Base-by-base conservation (phyloP, 2,797 vertebrate species). In the Clarias pachynema region DNA sequence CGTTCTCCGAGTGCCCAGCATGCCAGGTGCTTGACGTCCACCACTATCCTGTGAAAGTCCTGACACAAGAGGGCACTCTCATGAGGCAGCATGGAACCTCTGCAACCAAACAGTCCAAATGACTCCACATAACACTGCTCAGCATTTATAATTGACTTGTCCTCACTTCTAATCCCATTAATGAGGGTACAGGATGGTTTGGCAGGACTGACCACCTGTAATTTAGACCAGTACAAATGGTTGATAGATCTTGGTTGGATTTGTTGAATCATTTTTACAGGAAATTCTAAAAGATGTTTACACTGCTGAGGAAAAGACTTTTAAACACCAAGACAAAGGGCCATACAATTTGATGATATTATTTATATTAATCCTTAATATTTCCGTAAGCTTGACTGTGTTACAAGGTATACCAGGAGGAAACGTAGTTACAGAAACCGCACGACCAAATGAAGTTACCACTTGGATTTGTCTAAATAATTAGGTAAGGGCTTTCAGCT, bases 1-100 rank as follows among this genome's bases (percentile, higher is more conserved):
- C 89, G 81, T 93, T 88, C 90, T 91, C 88, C 12, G 82, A 89
- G 88, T 88, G 89, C 85, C 79, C 81, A 0, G 80, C 89, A 90
- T 92, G 91, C 93, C 91, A 86, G 84, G 68, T 86, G 81, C 85
- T 66, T 86, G 79, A 84, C 82, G 68, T 86, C 70, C 85, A 80
- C 86, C 89, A 74, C 29, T 37, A 77, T 74, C 82, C 88, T 79
- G 70, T 82, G 62, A 78, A 79, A 81, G 72, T 88, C 85, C 83
- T 82, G 20, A 83, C 81, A 83, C 85, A 73, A 86, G 85, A 70
- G 87, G 88, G 68, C 87, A 44, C 70, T 79, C 79, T 74, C 84
- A 89, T 56, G 84, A 81, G 87, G 66, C 73, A 82, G 53, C 74
- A 82, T 87, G 87, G 82, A 86, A 80, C 84, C 57, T 88, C 53